These are phyloP conservation scores for Burhinus oedicnemus DNA, from an alignment of 2,113 vertebrate species.

Conservation along the genomic window DNA sequence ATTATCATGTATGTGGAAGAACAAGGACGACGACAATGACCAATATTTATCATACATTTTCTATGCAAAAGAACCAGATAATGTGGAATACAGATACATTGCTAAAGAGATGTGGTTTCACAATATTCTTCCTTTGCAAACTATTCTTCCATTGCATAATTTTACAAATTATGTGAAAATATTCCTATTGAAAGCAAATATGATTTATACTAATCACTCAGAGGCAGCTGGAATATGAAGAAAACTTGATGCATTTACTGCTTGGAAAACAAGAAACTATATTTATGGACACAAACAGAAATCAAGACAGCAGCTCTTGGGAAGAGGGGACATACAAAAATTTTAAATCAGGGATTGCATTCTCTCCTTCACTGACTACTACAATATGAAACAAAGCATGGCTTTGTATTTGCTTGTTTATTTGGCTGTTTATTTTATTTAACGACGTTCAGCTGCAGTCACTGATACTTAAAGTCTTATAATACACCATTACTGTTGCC, in stretches of 20 bases:
- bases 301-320: neutral
- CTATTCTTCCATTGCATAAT: constrained; percentile 39
- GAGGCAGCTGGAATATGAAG: neutral
- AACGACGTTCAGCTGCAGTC: neutral
- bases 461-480: neutral
- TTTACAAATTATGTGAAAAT: constrained; percentile 35
- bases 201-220: constrained; percentile 23
- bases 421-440: constrained; percentile 2
- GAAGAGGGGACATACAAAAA: neutral
- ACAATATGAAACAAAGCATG: neutral
- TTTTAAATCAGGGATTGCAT: neutral
- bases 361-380: constrained; percentile 4
- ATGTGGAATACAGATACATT: neutral
- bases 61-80: neutral
- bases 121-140: constrained; percentile 20
- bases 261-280: neutral
- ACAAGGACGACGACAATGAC: rapidly evolving
- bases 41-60: neutral
- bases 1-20: neutral
- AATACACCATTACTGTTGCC: neutral
- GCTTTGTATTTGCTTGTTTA: neutral
- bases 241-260: neutral
- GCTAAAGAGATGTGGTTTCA: constrained; percentile 19
- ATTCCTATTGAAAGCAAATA: constrained; percentile 3
- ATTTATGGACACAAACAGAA: constrained; percentile 26